Percentiles rank a stretch among this genome's conserved stretches.
These are phyloP conservation scores for Pelochelys cantorii DNA, from an alignment of 2,797 vertebrate species.

Conservation along the genomic window DNA sequence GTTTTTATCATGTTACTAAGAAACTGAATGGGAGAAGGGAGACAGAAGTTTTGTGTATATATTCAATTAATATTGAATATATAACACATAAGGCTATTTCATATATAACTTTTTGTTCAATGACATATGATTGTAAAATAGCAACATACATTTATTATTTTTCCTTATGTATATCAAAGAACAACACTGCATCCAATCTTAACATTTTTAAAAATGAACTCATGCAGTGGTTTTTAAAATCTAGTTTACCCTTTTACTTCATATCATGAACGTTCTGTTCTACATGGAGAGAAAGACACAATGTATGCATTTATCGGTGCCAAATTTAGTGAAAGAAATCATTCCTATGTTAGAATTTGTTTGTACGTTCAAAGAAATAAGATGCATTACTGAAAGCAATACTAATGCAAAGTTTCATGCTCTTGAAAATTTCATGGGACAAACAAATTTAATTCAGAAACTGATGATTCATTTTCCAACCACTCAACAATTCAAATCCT, in stretches of 20 bases:
- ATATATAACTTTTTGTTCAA: not conserved
- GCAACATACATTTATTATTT: not conserved
- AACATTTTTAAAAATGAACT: not conserved
- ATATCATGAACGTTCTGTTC: not conserved
- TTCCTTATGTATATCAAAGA: not conserved
- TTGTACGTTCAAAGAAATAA: not conserved
- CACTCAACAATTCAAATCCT: not conserved
- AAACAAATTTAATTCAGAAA: not conserved
- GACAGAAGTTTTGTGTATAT: conserved; percentile 9
- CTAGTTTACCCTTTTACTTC: not conserved
- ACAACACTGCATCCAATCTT: accelerated
- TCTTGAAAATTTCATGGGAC: not conserved
- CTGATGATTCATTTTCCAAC: not conserved
- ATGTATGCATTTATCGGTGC: not conserved
- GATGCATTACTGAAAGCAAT: not conserved
- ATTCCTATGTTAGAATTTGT: not conserved
- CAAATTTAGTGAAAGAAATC: not conserved
- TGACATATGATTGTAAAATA: not conserved
- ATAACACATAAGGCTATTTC: not conserved
- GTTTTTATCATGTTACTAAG: not conserved
- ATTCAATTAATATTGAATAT: not conserved
- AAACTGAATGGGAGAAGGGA: conserved; percentile 7
- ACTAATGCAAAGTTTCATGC: not conserved
- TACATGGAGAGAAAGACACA: not conserved
- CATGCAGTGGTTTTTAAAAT: not conserved